Evolutionary conservation across 2,888 invertebrate species (phyloP).

Genomic region (Sturmia bella): DNA sequence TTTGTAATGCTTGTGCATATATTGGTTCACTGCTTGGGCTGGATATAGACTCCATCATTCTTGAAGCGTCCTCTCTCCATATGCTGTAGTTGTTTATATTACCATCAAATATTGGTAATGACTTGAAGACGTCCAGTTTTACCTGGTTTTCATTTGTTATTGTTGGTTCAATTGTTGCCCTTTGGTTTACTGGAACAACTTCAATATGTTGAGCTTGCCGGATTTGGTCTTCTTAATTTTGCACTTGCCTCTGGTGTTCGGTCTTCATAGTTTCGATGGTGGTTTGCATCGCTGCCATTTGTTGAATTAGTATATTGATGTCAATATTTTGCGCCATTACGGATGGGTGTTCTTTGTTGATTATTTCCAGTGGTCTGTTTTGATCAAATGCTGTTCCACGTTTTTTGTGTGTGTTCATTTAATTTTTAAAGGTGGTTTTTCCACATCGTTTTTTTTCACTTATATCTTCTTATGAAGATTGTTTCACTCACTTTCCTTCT

Average conservation of each 20-base stretch:
- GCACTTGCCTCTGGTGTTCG: slow-evolving; percentile 13
- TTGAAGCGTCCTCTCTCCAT: slow-evolving; percentile 7
- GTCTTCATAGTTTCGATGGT: neutral
- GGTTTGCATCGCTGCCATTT: slow-evolving; percentile 1
- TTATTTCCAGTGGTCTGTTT: slow-evolving; percentile 1
- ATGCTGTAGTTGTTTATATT: slow-evolving; percentile 15
- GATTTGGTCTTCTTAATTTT: slow-evolving; percentile 21
- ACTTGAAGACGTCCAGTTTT: slow-evolving; percentile 27
- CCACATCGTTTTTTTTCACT: no score
- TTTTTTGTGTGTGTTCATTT: no score
- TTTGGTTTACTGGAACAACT: slow-evolving; percentile 7
- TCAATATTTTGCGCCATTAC: slow-evolving; percentile 20
- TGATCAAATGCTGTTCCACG: no score
- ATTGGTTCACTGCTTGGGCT: slow-evolving; percentile 5
- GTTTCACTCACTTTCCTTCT: no score
- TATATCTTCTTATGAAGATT: no score
- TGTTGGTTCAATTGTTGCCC: neutral
- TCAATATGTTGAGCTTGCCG: neutral
- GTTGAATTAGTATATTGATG: slow-evolving; percentile 10
- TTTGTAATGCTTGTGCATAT: slow-evolving; percentile 27
- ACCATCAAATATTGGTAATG: slow-evolving; percentile 27
- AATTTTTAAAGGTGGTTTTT: no score
- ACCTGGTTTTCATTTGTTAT: slow-evolving; percentile 23
- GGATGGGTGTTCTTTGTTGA: neutral
- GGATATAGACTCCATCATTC: slow-evolving; percentile 32